These are phyloP conservation scores for Pygocentrus nattereri DNA, from an alignment of 2,797 vertebrate species.

Conservation along the genomic window DNA sequence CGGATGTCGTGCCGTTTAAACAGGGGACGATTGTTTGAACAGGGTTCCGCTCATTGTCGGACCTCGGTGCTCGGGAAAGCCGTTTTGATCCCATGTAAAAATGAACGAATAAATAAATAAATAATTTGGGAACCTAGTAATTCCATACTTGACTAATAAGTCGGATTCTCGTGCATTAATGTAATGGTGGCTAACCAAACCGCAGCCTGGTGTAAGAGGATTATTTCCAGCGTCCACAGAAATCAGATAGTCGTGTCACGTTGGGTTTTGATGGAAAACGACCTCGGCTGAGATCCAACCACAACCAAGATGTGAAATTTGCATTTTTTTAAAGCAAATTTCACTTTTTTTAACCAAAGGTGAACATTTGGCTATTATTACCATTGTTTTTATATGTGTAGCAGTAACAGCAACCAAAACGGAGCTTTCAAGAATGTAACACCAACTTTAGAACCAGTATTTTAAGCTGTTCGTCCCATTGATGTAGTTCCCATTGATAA, in stretches of 20 bases:
- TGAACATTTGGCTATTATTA: neutral
- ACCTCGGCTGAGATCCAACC: neutral
- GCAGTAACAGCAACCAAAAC: too few relatives aligned
- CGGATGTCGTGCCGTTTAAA: neutral
- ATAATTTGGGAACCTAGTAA: neutral
- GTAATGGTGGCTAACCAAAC: conserved; percentile 13
- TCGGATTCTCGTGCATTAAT: conserved; percentile 28
- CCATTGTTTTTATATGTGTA: too few relatives aligned
- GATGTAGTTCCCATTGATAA: too few relatives aligned
- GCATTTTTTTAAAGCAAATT: neutral
- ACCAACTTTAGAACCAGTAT: too few relatives aligned
- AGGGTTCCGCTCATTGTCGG: neutral
- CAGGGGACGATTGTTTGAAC: neutral
- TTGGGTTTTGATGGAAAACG: neutral
- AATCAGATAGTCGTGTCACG: neutral
- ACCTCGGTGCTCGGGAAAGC: neutral
- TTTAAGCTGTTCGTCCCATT: too few relatives aligned
- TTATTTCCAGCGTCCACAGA: neutral
- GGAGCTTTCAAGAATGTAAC: too few relatives aligned
- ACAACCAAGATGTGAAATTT: neutral
- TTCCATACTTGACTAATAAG: neutral
- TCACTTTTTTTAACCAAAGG: conserved; percentile 5
- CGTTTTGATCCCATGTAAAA: neutral
- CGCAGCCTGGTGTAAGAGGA: conserved; percentile 8
- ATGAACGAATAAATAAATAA: too few relatives aligned